Percentiles rank a stretch among this genome's conserved stretches.
Conservation (phyloP, 2,797 vertebrate species). For the Poecilia velifera region DNA sequence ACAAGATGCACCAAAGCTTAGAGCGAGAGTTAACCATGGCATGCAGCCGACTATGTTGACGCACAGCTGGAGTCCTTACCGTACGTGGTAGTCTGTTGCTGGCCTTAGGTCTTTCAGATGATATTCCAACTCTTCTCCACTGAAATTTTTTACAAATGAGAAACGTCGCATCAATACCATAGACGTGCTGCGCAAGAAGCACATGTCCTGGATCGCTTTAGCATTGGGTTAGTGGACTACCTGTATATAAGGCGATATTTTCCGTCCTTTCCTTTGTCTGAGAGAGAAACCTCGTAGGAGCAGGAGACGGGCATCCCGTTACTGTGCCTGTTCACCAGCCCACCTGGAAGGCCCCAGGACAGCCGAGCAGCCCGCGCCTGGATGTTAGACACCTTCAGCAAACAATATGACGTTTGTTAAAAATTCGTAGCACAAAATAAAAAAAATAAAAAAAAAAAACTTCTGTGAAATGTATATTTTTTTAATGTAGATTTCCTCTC, state of each 20-base stretch:
- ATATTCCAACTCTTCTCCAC: constrained; percentile 95
- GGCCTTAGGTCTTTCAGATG: constrained; percentile 95
- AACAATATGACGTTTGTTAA: background rate
- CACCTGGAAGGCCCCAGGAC: constrained; percentile 90
- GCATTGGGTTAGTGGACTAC: constrained; percentile 60
- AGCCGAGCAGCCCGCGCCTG: constrained; percentile 89
- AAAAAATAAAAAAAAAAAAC: background rate
- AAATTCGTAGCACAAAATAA: background rate
- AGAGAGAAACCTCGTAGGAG: constrained; percentile 93
- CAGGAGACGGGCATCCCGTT: constrained; percentile 89
- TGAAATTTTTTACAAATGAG: constrained; percentile 60
- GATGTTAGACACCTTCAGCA: constrained; percentile 86
- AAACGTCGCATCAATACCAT: background rate
- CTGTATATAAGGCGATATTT: constrained; percentile 96
- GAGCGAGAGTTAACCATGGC: background rate
- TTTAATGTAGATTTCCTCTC: background rate
- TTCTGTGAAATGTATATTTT: background rate
- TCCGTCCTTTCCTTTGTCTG: constrained; percentile 94
- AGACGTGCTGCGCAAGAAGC: background rate
- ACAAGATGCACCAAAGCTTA: background rate
- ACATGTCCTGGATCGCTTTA: background rate
- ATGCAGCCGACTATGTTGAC: background rate
- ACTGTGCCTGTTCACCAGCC: constrained; percentile 86
- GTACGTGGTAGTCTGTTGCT: constrained; percentile 95
- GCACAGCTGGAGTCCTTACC: constrained; percentile 79